Conservation (phyloP, 2,113 vertebrate genomes). For the Salvelinus sp. region DNA sequence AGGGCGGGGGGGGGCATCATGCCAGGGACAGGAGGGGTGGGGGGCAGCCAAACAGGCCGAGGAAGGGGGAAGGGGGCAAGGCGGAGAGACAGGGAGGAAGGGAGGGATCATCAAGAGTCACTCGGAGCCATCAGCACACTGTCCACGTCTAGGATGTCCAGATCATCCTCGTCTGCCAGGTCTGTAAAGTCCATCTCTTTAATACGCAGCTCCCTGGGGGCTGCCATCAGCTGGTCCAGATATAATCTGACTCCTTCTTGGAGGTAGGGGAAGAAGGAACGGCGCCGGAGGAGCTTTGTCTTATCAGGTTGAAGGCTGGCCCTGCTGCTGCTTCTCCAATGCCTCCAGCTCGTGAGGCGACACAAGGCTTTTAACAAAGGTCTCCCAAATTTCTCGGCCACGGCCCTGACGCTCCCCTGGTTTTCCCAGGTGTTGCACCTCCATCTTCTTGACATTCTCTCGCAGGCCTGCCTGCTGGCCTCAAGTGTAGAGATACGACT, state of each 20-base stretch:
- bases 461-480: slow-evolving; percentile 81
- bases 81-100: slow-evolving; percentile 71
- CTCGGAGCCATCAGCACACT: slow-evolving; percentile 73
- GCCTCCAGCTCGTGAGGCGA: slow-evolving; percentile 73
- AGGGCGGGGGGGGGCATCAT: slow-evolving; percentile 65
- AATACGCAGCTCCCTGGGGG: slow-evolving; percentile 90
- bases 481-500: slow-evolving; percentile 89
- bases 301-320: slow-evolving; percentile 54
- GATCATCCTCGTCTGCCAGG: slow-evolving; percentile 90
- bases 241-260: slow-evolving; percentile 91
- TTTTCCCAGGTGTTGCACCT: slow-evolving; percentile 86
- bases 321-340: slow-evolving; percentile 72
- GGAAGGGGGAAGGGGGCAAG: slow-evolving; percentile 81
- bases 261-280: slow-evolving; percentile 41
- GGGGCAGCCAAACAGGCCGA: slow-evolving; percentile 70
- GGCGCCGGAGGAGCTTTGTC: slow-evolving; percentile 41
- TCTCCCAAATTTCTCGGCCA: slow-evolving; percentile 90
- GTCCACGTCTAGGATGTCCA: slow-evolving; percentile 87
- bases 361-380: slow-evolving; percentile 77
- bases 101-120: slow-evolving; percentile 76
- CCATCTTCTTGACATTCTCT: slow-evolving; percentile 83
- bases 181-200: slow-evolving; percentile 99
- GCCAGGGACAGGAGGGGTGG: slow-evolving; percentile 79
- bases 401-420: slow-evolving; percentile 86
- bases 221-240: slow-evolving; percentile 97